Base-by-base conservation (phyloP, 1,140 invertebrate species). In the Eupeodes corollae region DNA sequence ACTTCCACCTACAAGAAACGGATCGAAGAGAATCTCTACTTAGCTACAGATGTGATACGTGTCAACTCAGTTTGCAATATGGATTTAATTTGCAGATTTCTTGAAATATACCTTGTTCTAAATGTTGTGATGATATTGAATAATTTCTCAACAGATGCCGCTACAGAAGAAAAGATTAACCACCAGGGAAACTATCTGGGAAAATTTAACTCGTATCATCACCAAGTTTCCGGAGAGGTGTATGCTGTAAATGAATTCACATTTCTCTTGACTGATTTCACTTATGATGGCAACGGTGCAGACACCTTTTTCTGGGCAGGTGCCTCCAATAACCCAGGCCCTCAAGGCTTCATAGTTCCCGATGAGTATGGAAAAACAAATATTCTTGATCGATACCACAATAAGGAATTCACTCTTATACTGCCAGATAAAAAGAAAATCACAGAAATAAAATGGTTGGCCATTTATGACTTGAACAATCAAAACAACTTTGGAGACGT, bases 231-330 rank as follows among this genome's bases (percentile, higher is more conserved):
- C 10, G 91, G 91, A 12, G 84, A 89, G 53, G 82, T 94, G 11
- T 93, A 89, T 71, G 89, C 89, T 8, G 88, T 94, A 0, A 86
- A 95, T 66, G 83, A 89, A 47, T 86, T 78, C 58, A 93, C 88
- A 0, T 70, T 94, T 21, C 69, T 92, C 1, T 70, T 95, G 37
- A 81, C 81, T 13, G 78, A 81, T 31, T 95, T 95, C 56, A 90
- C 81, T 63, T 95, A 94, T 56, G 91, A 94, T 71, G 91, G 91
- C 15, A 86, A 88, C 44, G 90, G 89, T 9, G 82, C 81, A 19
- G 90, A 92, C 61, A 87, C 88, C 6, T 94, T 90, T 67, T 94
- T 95, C 64, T 93, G 88, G 88, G 84, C 88, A 5, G 91, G 91
- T 32, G 79, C 84, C n/a, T 78, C 84, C 0, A 88, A 87, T 56